Evolutionary conservation across 2,888 invertebrate species (phyloP), one percentile per base, ranked within the genome.

Genomic region (Plebejus anna): DNA sequence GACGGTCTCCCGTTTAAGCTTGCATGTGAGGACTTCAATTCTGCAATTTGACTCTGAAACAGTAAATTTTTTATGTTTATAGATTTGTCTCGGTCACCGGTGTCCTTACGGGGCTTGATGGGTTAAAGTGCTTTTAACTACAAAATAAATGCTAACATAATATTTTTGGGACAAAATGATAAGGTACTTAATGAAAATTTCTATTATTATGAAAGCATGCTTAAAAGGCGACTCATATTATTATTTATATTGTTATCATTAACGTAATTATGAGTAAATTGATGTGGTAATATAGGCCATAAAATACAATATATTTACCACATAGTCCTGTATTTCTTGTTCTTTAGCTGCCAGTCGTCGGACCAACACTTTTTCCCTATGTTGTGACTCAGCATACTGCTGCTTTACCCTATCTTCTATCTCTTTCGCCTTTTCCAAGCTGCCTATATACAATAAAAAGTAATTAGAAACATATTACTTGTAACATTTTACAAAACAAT

Each of bases 291-390:
- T 11, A 47, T 28, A 28, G 6, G 22, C 9, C 28, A 61, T 28
- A 9, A n/a, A 59, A 22, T 28, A 28, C 1, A 61, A 75, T 71
- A 61, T 59, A 82, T 97, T 95, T 95, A 98, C 98, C 94, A 97
- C 96, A 94, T 97, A 98, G 94, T 99, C 98, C 92, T 99, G 98
- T 89, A 98, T 96, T 94, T 99, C 99, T 90, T 99, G 98, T 88
- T 99, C 99, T 93, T 99, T 99, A 81, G 97, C 97, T 79, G 98
- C 97, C 82, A 99, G 95, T 85, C 98, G 95, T 85, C 98, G 96
- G 82, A 98, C 97, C 82, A 99, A 96, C 80, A 98, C 96, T 91
- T 98, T 98, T 90, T 99, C 99, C 84, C 98, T 96, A 83, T 98
- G 96, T 85, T 97, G 97, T 80, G 98, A 96, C 88, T 99, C 99